Conservation (phyloP, 2,113 vertebrate species). For the Misgurnus anguillicaudatus region DNA sequence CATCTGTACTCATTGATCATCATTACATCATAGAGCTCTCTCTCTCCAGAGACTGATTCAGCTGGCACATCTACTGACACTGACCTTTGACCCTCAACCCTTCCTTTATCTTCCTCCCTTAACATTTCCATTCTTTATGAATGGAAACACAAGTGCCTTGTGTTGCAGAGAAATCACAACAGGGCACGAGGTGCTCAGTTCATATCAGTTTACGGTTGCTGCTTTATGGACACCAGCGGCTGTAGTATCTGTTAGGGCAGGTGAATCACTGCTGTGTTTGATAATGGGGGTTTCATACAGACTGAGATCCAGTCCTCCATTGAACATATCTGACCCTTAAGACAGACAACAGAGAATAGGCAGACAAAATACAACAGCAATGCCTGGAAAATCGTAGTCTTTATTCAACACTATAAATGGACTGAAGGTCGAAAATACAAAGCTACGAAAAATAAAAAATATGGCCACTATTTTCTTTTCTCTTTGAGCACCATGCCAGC, state of each 20-base stretch:
- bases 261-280: neutral
- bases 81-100: constrained; percentile 20
- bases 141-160: neutral
- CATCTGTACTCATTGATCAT: constrained; percentile 16
- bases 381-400: no score
- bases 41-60: constrained; percentile 8
- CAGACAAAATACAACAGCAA: neutral
- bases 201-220: neutral
- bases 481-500: no score
- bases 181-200: no score
- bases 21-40: constrained; percentile 2
- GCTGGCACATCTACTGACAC: constrained; percentile 23
- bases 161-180: constrained; percentile 23
- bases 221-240: neutral
- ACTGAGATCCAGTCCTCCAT: constrained; percentile 26
- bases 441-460: neutral
- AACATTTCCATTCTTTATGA: neutral
- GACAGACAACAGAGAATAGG: neutral
- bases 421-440: no score
- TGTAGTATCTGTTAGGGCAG: constrained; percentile 1
- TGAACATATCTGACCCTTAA: neutral
- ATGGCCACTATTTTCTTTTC: no score
- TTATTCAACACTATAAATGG: no score
- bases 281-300: neutral
- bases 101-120: neutral